These are phyloP conservation scores for Acanthosepion pharaonis DNA, from an alignment of 2,888 invertebrate species.

Conservation along the genomic window DNA sequence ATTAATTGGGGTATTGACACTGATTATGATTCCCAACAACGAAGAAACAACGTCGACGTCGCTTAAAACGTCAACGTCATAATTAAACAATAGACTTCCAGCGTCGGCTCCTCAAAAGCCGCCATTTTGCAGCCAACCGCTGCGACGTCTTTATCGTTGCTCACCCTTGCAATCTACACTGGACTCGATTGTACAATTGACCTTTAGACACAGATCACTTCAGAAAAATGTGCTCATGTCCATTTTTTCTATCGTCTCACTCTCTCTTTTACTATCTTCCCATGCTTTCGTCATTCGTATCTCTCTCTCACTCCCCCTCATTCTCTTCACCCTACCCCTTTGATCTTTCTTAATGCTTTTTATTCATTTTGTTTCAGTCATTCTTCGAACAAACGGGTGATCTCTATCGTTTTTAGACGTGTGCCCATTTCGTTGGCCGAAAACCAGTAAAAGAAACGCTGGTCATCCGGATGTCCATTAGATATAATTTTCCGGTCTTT, in stretches of 20 bases:
- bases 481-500: background rate
- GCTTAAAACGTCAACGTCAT: background rate
- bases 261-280: too few species aligned
- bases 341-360: too few species aligned
- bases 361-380: background rate
- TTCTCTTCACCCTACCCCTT: too few species aligned
- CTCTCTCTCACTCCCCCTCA: too few species aligned
- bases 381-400: background rate
- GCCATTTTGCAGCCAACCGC: background rate
- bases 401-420: background rate
- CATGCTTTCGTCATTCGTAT: too few species aligned
- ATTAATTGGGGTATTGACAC: background rate
- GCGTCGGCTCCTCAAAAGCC: background rate
- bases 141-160: background rate
- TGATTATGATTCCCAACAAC: background rate
- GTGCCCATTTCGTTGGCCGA: background rate
- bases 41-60: background rate
- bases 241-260: too few species aligned
- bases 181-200: background rate
- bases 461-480: background rate
- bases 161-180: background rate
- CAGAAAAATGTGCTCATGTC: background rate
- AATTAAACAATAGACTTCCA: background rate
- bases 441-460: background rate
- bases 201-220: background rate